Conservation (phyloP, 2,113 vertebrate species). For the Tyto alba region DNA sequence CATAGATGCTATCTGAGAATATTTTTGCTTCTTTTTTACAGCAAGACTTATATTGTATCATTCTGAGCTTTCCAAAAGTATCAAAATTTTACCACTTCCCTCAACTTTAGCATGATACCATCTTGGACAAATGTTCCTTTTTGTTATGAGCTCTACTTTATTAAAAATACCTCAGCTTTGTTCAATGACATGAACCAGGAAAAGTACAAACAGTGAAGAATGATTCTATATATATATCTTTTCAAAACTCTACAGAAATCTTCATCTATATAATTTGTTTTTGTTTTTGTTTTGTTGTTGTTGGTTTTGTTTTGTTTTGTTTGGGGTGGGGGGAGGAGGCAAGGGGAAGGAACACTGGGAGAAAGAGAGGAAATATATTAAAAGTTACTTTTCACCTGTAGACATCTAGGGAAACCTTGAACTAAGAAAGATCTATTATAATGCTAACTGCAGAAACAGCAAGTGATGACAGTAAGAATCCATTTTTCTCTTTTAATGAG, state of each 20-base stretch:
- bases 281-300: no score
- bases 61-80: neutral
- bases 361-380: neutral
- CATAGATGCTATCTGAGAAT: neutral
- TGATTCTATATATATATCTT: neutral
- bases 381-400: neutral
- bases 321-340: neutral
- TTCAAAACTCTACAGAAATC: neutral
- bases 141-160: neutral
- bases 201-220: neutral
- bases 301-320: no score
- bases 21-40: neutral
- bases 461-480: neutral
- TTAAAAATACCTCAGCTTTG: neutral
- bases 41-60: neutral
- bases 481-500: neutral
- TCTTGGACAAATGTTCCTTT: neutral
- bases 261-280: neutral
- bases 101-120: neutral
- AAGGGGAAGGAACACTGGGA: neutral
- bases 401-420: neutral
- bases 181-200: neutral
- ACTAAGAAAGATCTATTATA: neutral
- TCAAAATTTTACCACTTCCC: neutral
- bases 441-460: conserved; percentile 4